Base-by-base conservation (phyloP, 1,140 invertebrate species). In the Zaprionus ghesquierei region DNA sequence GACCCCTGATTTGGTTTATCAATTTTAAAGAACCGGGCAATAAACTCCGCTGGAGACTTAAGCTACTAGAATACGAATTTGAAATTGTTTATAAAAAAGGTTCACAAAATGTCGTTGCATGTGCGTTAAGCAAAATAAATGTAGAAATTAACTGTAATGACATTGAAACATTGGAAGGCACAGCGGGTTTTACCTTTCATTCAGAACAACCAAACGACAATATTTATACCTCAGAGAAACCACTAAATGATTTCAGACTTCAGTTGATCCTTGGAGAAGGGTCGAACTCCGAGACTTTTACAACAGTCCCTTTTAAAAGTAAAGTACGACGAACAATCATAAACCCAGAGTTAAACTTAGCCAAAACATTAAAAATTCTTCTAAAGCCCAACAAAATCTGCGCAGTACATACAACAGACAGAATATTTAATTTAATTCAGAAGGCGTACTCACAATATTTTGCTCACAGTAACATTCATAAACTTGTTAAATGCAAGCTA, bases 181-280 rank as follows among this genome's bases (percentile, higher is more conserved):
- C 27, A 29, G 27, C 27, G 27, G 27, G 27, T 29, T 29, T 29
- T 8, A 29, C 27, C 27, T 29, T 29, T 29, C 27, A 29, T 29
- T 29, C 27, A 35, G 33, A 35, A n/a, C 5, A 35, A 35, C 4
- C 33, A 35, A 35, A 35, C 33, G 13, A 35, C 13, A n/a, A 35
- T 35, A 35, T 35, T 35, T 13, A 35, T 35, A 35, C 5, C 22
- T 54, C 59, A 29, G 41, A 63, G 38, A 61, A 56, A 49, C 60
- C 51, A 29, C 9, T 58, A 18, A 63, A 58, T 54, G 60, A 63
- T 5, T 70, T 56, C 33, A 63, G 54, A 41, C 35, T 69, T 15
- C 58, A 61, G 41, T 22, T 69, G 5, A 69, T 69, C 29, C 51
- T 62, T 25, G 25, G 31, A 46, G n/a, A 54, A 41, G 35, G 20